Conservation (phyloP, 2,888 invertebrate species). For the Microctonus aethiopoides region DNA sequence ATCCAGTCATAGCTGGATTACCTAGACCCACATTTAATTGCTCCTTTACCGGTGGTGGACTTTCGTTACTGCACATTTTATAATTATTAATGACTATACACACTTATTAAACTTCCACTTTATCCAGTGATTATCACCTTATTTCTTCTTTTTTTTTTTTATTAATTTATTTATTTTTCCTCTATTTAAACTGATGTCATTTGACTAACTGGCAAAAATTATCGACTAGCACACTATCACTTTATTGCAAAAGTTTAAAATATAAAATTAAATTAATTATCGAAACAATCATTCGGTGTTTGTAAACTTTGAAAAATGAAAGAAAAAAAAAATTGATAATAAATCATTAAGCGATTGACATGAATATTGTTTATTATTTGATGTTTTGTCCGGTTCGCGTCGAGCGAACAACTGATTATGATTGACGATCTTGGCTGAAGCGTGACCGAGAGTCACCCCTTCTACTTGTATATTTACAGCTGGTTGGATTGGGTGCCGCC, state of each 20-base stretch:
- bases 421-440: slow-evolving; percentile 59
- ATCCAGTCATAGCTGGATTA: slow-evolving; percentile 60
- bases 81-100: too few species aligned
- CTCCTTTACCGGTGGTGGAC: slow-evolving; percentile 58
- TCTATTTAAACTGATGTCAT: not conserved
- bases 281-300: not conserved
- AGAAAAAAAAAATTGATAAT: not conserved
- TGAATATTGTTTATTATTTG: slow-evolving; percentile 38
- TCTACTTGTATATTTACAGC: slow-evolving; percentile 5
- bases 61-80: slow-evolving; percentile 68
- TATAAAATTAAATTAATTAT: not conserved
- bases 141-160: not conserved
- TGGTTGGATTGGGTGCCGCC: slow-evolving; percentile 28
- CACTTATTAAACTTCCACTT: not conserved
- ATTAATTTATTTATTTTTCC: too few species aligned
- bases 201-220: not conserved
- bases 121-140: not conserved
- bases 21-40: slow-evolving; percentile 58
- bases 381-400: slow-evolving; percentile 53
- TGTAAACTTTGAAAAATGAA: not conserved
- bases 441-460: slow-evolving; percentile 30
- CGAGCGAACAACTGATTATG: slow-evolving; percentile 63
- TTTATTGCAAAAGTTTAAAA: too few species aligned
- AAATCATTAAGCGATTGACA: slow-evolving; percentile 19
- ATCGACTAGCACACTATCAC: not conserved